Conservation (phyloP, 2,113 vertebrate species). For the Pongo pygmaeus region DNA sequence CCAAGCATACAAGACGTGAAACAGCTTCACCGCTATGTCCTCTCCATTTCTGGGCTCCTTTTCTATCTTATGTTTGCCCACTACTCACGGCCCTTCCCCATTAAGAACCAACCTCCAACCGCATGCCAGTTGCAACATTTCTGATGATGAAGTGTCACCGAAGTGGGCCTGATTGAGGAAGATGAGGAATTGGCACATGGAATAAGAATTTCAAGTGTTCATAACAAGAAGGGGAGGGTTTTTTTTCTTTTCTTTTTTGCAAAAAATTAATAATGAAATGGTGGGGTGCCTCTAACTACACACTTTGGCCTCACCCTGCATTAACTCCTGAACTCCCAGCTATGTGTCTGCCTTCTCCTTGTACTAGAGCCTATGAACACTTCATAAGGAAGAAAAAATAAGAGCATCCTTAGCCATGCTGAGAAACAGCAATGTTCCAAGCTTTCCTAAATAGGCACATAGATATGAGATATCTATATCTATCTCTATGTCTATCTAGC, state of each 20-base stretch:
- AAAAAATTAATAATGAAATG: no score
- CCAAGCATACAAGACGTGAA: rapidly evolving
- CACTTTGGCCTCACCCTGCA: no score
- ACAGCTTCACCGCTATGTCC: rapidly evolving
- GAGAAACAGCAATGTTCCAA: neutral
- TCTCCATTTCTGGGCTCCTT: neutral
- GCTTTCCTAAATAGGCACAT: neutral
- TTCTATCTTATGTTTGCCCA: no score
- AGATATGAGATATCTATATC: no score
- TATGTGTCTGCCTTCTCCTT: neutral
- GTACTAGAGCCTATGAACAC: no score
- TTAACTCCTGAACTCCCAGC: neutral
- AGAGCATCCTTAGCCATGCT: no score
- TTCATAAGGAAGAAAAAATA: neutral
- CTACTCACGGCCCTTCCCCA: no score
- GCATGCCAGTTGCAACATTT: neutral
- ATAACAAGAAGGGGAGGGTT: neutral
- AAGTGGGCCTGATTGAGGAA: neutral
- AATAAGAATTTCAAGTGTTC: neutral
- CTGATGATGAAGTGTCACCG: no score
- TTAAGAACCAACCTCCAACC: neutral
- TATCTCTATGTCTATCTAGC: no score
- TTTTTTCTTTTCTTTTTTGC: neutral
- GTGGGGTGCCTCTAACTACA: neutral
- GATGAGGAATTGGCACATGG: neutral